Evolutionary conservation across 2,113 vertebrate genomes (phyloP).

Genomic region (Cairina moschata): DNA sequence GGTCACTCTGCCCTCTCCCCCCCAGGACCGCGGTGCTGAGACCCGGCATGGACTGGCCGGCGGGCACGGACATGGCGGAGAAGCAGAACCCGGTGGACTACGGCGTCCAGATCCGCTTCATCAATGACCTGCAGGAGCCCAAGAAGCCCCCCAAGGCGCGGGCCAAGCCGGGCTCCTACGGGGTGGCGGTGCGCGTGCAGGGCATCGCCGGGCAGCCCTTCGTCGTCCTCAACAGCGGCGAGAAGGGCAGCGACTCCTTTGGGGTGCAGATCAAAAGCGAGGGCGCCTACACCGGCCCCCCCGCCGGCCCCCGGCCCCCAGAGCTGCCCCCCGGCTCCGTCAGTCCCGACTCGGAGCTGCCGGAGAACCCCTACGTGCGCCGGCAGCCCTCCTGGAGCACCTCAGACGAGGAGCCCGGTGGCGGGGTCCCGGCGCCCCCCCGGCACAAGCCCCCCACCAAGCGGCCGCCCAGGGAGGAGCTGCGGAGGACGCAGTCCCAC

Average conservation of each 20-base stretch:
- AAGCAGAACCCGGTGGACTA: slow-evolving; percentile 84
- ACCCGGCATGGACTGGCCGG: neutral
- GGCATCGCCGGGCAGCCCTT: slow-evolving; percentile 94
- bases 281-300: neutral
- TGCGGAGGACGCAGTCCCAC: slow-evolving; percentile 87
- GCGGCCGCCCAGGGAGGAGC: slow-evolving; percentile 1
- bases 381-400: slow-evolving; percentile 33
- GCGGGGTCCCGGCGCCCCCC: accelerated
- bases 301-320: neutral
- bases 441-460: neutral
- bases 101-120: slow-evolving; percentile 95
- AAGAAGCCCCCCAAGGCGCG: slow-evolving; percentile 40
- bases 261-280: slow-evolving; percentile 83
- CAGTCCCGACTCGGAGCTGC: slow-evolving; percentile 67
- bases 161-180: slow-evolving; percentile 81
- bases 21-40: neutral
- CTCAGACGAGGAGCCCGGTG: slow-evolving; percentile 71
- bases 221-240: slow-evolving; percentile 91
- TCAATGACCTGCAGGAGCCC: slow-evolving; percentile 81
- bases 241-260: slow-evolving; percentile 91
- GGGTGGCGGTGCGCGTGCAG: slow-evolving; percentile 92
- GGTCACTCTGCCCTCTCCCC: neutral
- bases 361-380: slow-evolving; percentile 60
- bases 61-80: slow-evolving; percentile 64
- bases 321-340: neutral